Evolutionary conservation across 2,888 invertebrate genomes (phyloP), one percentile per base, ranked within the genome.

Genomic region (Prenolepis imparis): DNA sequence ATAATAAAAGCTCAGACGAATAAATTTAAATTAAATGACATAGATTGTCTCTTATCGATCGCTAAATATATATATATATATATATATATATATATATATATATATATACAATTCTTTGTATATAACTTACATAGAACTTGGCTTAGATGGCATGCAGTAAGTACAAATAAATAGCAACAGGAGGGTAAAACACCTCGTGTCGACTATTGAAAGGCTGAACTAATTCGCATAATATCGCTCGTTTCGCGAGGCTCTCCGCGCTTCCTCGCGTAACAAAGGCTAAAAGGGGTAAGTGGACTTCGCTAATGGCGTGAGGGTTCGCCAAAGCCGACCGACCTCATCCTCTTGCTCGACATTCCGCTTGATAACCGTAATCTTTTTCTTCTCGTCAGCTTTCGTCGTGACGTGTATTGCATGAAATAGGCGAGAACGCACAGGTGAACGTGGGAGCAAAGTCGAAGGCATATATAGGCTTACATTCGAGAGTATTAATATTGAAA

Each of bases 181-280:
- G 61, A 80, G 78, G 78, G 78, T 61, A 80, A 80, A 80, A 80
- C 78, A 70, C 59, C 59, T 80, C 70, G 70, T 52, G 48, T 70
- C 70, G 70, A 24, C 70, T 44, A 80, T 80, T 80, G 70, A 80
- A 68, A 70, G 44, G 36, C 70, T 52, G 70, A 80, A 80, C 78
- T 80, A 80, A 80, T 80, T 70, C 78, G 78, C 70, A 80, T 80
- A 80, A 80, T 78, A 78, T 80, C 78, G 78, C 78, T 80, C 78
- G 68, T 80, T 80, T 80, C 78, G 78, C 78, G 78, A 80, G 24
- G 21, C 36, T 70, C 78, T 78, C 68, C 68, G 44, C 68, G 36
- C 59, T 59, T 70, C 70, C 70, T 80, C 59, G 70, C 21, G 41
- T 36, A 70, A 80, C 78, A 80, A 80, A 80, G 78, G 68, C 75